phyloP scores from a whole-genome alignment of 2,797 vertebrate species.

The Apodemus agrarius region DNA sequence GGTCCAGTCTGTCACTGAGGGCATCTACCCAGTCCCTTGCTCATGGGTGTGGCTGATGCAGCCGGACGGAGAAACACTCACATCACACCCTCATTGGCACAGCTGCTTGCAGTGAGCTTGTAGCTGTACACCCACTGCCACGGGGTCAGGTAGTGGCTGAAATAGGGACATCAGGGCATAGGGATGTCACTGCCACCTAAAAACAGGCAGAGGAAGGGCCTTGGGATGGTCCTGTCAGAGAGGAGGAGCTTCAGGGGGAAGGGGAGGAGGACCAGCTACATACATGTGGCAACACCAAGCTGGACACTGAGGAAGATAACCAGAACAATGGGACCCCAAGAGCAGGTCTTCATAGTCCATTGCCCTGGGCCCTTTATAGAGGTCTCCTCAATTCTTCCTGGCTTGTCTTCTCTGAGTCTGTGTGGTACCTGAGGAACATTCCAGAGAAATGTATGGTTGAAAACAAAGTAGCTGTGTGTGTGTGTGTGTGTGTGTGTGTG shows the following conservation, averaged over 20 bases:
- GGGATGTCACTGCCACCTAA: background rate
- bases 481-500: background rate
- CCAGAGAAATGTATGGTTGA: background rate
- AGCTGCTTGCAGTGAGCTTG: background rate
- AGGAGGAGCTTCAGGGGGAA: background rate
- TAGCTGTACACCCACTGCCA: background rate
- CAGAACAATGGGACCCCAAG: background rate
- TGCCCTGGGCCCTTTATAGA: background rate
- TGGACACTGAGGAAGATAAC: background rate
- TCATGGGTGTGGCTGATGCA: too few species aligned
- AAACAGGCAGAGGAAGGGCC: too few species aligned
- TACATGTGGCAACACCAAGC: background rate
- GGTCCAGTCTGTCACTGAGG: background rate
- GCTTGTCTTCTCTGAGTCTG: background rate
- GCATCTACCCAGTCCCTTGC: background rate
- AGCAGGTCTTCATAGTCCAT: background rate
- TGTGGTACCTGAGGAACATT: background rate
- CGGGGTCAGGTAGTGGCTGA: background rate
- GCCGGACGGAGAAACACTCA: background rate
- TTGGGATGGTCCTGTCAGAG: too few species aligned
- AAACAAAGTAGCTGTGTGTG: background rate
- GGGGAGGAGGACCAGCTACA: background rate
- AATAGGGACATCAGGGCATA: background rate
- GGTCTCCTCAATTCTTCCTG: background rate
- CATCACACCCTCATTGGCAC: background rate